phyloP scores from a whole-genome alignment of 2,797 vertebrate genomes.

The Rhinoraja longicauda region DNA sequence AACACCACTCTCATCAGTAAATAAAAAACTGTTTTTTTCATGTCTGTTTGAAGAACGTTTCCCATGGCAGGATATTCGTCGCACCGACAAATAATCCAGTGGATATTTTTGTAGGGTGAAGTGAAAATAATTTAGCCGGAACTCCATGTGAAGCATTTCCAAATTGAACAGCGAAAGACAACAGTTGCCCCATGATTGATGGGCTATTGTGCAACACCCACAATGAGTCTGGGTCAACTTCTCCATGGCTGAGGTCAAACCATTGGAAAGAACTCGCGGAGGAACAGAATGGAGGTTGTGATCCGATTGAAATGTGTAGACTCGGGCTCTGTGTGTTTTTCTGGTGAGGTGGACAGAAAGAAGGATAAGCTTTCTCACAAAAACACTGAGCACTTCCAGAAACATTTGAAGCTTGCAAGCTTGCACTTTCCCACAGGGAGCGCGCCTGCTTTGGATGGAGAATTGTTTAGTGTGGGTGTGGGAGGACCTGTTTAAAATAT shows the following conservation, averaged over 20 bases:
- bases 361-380: constrained; percentile 6
- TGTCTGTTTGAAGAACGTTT: background rate
- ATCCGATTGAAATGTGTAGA: background rate
- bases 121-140: background rate
- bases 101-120: background rate
- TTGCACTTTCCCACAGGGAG: background rate
- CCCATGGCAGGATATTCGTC: background rate
- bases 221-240: background rate
- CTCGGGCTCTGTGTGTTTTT: background rate
- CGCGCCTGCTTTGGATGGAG: background rate
- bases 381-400: background rate
- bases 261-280: background rate
- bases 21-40: background rate
- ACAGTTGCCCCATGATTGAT: background rate
- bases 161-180: background rate
- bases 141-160: background rate
- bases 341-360: background rate
- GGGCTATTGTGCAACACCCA: background rate
- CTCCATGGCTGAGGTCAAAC: background rate
- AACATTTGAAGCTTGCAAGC: background rate
- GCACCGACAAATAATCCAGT: background rate
- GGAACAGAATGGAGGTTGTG: background rate
- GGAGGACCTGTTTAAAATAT: constrained; percentile 1
- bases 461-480: background rate
- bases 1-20: background rate